Percentiles rank a stretch among this genome's conserved stretches.
phyloP scores from a whole-genome alignment of 2,888 invertebrate species.

The Hirtodrosophila histrioides region DNA sequence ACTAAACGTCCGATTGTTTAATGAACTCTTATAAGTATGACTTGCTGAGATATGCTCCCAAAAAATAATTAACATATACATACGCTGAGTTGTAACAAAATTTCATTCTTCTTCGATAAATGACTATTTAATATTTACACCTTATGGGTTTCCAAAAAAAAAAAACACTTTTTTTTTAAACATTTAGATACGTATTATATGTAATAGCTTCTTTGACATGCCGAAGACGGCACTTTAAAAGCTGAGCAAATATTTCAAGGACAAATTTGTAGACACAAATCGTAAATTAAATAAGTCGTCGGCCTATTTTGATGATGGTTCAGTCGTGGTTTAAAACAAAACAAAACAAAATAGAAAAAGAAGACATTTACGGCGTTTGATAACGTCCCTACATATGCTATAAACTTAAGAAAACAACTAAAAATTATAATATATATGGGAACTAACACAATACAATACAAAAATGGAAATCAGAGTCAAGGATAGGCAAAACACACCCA shows the following conservation, averaged over 20 bases:
- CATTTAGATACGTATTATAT: conserved; percentile 18
- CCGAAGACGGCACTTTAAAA: conserved; percentile 14
- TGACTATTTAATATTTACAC: conserved; percentile 44
- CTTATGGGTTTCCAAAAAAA: conserved; percentile 20
- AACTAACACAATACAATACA: conserved; percentile 6
- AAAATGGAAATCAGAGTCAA: conserved; percentile 55
- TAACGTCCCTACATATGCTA: conserved; percentile 42
- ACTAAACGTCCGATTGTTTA: conserved; percentile 33
- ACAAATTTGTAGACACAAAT: conserved; percentile 9
- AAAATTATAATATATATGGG: conserved; percentile 8
- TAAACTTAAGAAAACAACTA: conserved; percentile 22
- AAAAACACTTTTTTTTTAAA: conserved; percentile 2
- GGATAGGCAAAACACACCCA: conserved; percentile 54
- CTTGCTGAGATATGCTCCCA: conserved; percentile 13
- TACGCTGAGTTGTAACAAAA: conserved; percentile 22
- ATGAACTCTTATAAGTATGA: conserved; percentile 29
- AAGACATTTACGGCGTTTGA: conserved; percentile 39
- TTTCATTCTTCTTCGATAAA: conserved; percentile 8
- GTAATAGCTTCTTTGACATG: conserved; percentile 17
- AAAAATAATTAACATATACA: conserved; percentile 5
- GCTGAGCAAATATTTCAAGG: conserved; percentile 6
- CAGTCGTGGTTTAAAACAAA: conserved; percentile 26
- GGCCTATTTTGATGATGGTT: conserved; percentile 13
- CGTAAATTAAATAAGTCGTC: conserved; percentile 22
- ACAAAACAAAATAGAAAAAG: conserved; percentile 6